A percentile compares a stretch with the other conserved stretches of the same genome.
Conservation (phyloP, 2,888 invertebrate species). For the Cantharis lateralis region DNA sequence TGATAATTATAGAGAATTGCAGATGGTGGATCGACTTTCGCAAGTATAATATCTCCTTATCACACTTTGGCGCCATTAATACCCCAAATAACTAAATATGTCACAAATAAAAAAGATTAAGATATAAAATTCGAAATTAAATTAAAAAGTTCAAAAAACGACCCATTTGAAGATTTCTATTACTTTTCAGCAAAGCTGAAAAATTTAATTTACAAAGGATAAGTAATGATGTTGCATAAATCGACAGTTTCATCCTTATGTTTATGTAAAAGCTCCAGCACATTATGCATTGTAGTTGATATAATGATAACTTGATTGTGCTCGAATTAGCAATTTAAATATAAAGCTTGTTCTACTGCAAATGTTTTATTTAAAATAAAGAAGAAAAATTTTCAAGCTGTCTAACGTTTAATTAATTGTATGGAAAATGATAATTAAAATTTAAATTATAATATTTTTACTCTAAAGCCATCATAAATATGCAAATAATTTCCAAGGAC, state of each 20-base stretch:
- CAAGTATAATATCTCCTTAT: no score
- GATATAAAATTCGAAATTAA: no score
- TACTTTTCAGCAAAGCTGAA: background rate
- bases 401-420: background rate
- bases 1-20: no score
- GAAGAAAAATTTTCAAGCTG: background rate
- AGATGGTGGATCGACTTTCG: no score
- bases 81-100: no score
- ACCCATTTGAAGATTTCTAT: no score
- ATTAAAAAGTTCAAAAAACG: no score
- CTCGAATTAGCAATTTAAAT: conserved; percentile 30
- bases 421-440: background rate
- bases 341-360: conserved; percentile 4
- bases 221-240: background rate
- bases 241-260: conserved; percentile 26
- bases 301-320: conserved; percentile 36
- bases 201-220: background rate
- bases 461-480: background rate
- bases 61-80: no score
- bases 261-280: conserved; percentile 31
- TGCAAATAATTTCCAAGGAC: background rate
- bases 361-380: conserved; percentile 4
- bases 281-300: conserved; percentile 32
- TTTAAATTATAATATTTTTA: background rate
- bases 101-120: no score